Conservation (phyloP, 2,113 vertebrate genomes). For the Gymnobelideus leadbeateri region DNA sequence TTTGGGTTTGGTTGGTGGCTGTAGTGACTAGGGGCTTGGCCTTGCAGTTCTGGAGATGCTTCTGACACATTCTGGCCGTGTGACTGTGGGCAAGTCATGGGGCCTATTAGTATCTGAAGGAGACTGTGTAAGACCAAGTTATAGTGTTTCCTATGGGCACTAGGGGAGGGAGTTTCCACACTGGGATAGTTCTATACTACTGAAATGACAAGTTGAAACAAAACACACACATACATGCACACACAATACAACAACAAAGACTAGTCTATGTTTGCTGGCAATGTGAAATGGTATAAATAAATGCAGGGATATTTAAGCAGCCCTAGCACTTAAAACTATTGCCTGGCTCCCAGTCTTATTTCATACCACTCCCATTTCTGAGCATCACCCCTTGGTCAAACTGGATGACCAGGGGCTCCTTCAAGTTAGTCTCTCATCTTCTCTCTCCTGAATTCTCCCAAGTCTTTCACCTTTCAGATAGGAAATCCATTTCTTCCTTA, state of each 20-base stretch:
- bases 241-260: too few relatives aligned
- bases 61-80: neutral
- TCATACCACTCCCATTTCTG: neutral
- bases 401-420: neutral
- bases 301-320: neutral
- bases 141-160: neutral
- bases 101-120: neutral
- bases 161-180: neutral
- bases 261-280: neutral
- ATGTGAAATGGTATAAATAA: neutral
- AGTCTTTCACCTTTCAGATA: neutral
- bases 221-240: neutral
- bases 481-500: neutral
- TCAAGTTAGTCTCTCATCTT: neutral
- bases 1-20: neutral
- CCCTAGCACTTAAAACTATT: neutral
- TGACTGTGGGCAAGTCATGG: neutral
- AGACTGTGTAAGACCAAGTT: neutral
- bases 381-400: neutral
- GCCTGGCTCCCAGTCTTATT: neutral
- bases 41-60: neutral
- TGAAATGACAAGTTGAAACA: neutral
- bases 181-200: neutral
- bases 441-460: neutral
- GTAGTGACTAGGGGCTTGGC: neutral